Evolutionary conservation across 2,797 vertebrate genomes (phyloP), one percentile per base, ranked within the genome.

Genomic region (Tokudaia tokunoshimensis): DNA sequence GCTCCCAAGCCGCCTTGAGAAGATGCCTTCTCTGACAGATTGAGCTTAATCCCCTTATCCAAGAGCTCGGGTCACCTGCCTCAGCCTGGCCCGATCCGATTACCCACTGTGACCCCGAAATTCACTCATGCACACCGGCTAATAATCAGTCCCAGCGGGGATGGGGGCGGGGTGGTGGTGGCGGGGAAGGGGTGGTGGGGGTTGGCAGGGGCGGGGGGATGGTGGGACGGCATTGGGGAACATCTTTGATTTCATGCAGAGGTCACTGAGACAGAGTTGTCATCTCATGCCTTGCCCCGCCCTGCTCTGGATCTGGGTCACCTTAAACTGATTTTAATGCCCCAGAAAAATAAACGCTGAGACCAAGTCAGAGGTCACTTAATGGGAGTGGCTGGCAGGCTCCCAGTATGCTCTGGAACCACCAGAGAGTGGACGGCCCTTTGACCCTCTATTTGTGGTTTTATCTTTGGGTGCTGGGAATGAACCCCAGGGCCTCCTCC

Each of bases 11-110:
- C 78, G 83, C 89, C 92, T 92, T 12, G 0, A 90, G 95, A 94
- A 96, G 75, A 84, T 3, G 0, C 31, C 79, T 67, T 92, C 67
- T 88, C n/a, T 1, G 11, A 94, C 78, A 70, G 91, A 75, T 87
- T 97, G 94, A 94, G 85, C 59, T 76, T 96, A 97, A 97, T 95
- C 96, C 29, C 79, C 88, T 97, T 92, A 89, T 88, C 89, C 63
- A n/a, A 17, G 44, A 84, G 89, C 83, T 72, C 81, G 52, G 52
- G 13, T 94, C 94, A 89, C 91, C 85, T 72, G 94, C 84, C 86
- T 92, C 11, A 52, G 96, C 78, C 91, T 29, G 50, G 74, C 96
- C 52, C 92, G 95, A 83, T 89, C 12, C 0, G 47, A 79, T 96
- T 96, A 97, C 82, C 79, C 4, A 6, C 92, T 1, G 3, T 96